Conservation (phyloP, 2,888 invertebrate genomes). For the Apotomis turbidana region DNA sequence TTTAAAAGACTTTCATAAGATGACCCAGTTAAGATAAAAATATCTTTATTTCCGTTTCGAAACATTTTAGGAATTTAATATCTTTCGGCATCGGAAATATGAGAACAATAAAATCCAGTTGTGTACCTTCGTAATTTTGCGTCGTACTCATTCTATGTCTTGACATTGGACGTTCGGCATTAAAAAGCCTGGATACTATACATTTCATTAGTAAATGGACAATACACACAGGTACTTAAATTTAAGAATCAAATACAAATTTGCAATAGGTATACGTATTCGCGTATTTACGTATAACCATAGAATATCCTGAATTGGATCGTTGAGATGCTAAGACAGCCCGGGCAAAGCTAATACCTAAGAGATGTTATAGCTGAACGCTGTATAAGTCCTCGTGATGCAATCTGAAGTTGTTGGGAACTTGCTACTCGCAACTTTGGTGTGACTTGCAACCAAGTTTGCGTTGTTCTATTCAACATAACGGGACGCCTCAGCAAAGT, state of each 20-base stretch:
- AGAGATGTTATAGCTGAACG: neutral
- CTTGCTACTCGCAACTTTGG: constrained; percentile 18
- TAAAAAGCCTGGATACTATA: no score
- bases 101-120: neutral
- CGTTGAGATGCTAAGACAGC: no score
- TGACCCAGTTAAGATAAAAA: constrained; percentile 19
- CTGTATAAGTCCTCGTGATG: constrained; percentile 25
- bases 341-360: no score
- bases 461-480: constrained; percentile 9
- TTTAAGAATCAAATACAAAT: no score
- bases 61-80: constrained; percentile 16
- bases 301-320: no score
- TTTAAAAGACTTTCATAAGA: neutral
- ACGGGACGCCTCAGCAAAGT: constrained; percentile 1
- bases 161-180: no score
- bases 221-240: no score
- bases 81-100: constrained; percentile 4
- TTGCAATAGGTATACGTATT: no score
- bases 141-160: neutral
- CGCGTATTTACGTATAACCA: no score
- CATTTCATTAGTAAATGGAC: no score
- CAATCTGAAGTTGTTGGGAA: constrained; percentile 23
- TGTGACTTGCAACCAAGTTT: constrained; percentile 27
- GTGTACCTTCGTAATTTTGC: neutral
- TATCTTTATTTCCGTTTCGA: constrained; percentile 11